Base-by-base conservation (phyloP, 2,113 vertebrate genomes). In the Brachyhypopomus gauderio region DNA sequence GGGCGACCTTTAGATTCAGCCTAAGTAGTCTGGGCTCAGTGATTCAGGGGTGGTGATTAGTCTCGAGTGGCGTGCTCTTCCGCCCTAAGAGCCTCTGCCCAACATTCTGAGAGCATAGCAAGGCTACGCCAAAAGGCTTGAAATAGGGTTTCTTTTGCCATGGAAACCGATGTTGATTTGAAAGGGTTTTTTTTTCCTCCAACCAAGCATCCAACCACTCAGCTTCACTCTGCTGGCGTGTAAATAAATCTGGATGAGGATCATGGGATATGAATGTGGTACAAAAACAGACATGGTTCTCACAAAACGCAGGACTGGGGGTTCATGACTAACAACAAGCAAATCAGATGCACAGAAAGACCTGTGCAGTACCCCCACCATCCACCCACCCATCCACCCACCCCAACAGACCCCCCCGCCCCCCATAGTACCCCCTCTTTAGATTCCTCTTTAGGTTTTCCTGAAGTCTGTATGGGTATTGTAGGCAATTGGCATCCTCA, bases 141-240 rank as follows among this genome's bases (percentile, higher is more conserved):
- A 76, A 78, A 82, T 59, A 66, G 70, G 9, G 9, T 3, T 52
- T 34, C 30, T 60, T 74, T 80, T 91, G 72, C 88, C 89, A 89
- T 91, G 89, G 87, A 86, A 91, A 92, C 89, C 72, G 85, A 12
- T 67, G 77, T 67, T 80, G 77, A 84, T 83, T 78, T 74, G 58
- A 75, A 20, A 34, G 22, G 80, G 79, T 85, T 36, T 80, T 72
- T 74, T 17, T 2, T 41, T 8, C 58, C 11, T 16, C 36, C n/a
- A 55, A 20, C 19, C 17, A 64, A 73, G 25, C 19, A 41, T 12
- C 19, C 45, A 4, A 22, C 63, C 14, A 36, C 67, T 25, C 52
- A 8, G 45, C 45, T 52, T 11, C 45, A 52, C 45, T 52, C 45
- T 52, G 45, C 12, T 52, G 12, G 45, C 12, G 12, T 52, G 45